Evolutionary conservation across 2,797 vertebrate genomes (phyloP).

Genomic region (Chrysocyon brachyurus): DNA sequence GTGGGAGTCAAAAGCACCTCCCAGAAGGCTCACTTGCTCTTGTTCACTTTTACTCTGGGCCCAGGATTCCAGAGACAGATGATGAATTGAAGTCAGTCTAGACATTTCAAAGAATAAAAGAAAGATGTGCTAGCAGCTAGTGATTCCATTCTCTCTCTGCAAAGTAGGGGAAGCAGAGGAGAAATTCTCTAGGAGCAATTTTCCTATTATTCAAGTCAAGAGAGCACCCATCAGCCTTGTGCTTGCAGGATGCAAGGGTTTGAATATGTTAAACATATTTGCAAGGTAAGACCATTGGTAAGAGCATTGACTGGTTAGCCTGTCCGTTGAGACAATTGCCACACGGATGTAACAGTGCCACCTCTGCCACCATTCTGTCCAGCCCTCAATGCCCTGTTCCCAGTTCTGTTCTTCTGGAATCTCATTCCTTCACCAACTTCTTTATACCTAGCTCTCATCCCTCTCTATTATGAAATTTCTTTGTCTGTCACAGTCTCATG

Average conservation of each 20-base stretch:
- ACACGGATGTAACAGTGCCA: neutral
- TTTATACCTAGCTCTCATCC: neutral
- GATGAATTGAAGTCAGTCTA: neutral
- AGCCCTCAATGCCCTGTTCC: rapidly evolving
- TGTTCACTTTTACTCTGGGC: neutral
- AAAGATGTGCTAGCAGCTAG: neutral
- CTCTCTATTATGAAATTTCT: neutral
- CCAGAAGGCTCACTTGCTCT: neutral
- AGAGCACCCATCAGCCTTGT: neutral
- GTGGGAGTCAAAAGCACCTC: neutral
- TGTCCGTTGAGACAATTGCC: neutral
- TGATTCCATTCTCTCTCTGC: neutral
- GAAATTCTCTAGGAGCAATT: neutral
- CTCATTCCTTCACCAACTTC: neutral
- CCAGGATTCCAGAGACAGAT: neutral
- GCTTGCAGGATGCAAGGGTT: neutral
- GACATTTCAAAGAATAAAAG: neutral
- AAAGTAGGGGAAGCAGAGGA: neutral
- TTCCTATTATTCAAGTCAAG: neutral
- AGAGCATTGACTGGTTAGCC: neutral
- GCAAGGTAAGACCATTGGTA: neutral
- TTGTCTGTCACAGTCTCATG: neutral
- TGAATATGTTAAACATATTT: neutral
- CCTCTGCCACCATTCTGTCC: rapidly evolving
- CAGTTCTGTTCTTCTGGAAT: neutral